Percentiles rank a stretch among this genome's conserved stretches.
phyloP scores from a whole-genome alignment of 2,113 vertebrate species.

The Notiomystis cincta region DNA sequence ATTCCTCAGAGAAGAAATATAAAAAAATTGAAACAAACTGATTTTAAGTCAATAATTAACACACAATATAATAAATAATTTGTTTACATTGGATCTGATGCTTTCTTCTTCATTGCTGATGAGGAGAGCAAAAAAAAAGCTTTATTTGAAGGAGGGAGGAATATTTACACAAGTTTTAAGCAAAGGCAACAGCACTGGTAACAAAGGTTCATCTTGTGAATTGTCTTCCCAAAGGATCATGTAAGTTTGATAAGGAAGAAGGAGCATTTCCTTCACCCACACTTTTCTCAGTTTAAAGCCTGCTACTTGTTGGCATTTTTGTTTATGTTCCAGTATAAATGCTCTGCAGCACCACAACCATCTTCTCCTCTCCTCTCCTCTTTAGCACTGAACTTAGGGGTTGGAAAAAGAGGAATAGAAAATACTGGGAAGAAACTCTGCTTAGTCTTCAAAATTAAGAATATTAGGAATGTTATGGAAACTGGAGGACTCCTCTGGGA shows the following conservation, averaged over 20 bases:
- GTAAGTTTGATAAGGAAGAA: neutral
- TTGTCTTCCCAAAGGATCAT: neutral
- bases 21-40: neutral
- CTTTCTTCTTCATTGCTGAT: neutral
- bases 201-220: neutral
- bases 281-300: neutral
- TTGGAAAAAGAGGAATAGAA: neutral
- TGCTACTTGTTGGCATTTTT: neutral
- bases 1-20: neutral
- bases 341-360: neutral
- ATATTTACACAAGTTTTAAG: neutral
- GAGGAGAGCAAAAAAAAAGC: fast-evolving
- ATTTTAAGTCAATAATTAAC: neutral
- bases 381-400: neutral
- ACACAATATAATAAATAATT: neutral
- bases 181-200: neutral
- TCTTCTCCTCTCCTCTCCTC: neutral
- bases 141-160: neutral
- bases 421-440: conserved; percentile 19
- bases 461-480: conserved; percentile 25
- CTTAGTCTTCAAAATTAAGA: conserved; percentile 29
- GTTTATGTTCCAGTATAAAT: neutral
- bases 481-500: neutral
- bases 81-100: neutral
- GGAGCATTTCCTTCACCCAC: neutral